Evolutionary conservation across 2,113 vertebrate species (phyloP).

Genomic region (Camelus bactrianus): DNA sequence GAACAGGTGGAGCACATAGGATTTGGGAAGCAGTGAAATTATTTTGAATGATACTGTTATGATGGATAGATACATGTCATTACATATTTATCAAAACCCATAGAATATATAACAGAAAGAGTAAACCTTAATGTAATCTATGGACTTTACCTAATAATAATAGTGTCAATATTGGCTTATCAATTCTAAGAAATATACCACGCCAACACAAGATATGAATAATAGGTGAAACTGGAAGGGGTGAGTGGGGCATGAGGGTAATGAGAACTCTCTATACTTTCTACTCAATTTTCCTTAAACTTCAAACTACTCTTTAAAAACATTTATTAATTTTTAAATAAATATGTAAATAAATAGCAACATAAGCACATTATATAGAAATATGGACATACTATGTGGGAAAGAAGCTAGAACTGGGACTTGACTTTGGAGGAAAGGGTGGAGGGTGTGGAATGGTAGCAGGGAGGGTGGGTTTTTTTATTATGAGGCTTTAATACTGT

Average conservation of each 20-base stretch:
- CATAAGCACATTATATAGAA: not conserved
- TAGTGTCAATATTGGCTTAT: not conserved
- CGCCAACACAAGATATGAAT: not conserved
- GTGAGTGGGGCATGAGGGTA: not conserved
- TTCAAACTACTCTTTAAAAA: not conserved
- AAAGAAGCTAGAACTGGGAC: not conserved
- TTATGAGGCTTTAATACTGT: not conserved
- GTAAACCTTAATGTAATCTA: not conserved
- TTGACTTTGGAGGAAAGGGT: not conserved
- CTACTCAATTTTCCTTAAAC: not conserved
- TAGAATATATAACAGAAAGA: slow-evolving; percentile 1
- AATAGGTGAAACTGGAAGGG: not conserved
- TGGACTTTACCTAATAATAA: not conserved
- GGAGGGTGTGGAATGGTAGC: not conserved
- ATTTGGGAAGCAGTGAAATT: not conserved
- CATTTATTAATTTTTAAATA: not conserved
- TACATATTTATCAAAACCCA: not conserved
- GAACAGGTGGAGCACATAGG: not conserved
- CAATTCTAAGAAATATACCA: not conserved
- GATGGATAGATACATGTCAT: too few species aligned
- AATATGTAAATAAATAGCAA: not conserved
- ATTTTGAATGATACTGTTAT: not conserved
- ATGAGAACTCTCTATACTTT: not conserved
- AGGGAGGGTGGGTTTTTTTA: not conserved
- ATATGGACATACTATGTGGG: not conserved